Evolutionary conservation across 1,140 invertebrate genomes (phyloP).

Genomic region (Scaptodrosophila lebanonensis): DNA sequence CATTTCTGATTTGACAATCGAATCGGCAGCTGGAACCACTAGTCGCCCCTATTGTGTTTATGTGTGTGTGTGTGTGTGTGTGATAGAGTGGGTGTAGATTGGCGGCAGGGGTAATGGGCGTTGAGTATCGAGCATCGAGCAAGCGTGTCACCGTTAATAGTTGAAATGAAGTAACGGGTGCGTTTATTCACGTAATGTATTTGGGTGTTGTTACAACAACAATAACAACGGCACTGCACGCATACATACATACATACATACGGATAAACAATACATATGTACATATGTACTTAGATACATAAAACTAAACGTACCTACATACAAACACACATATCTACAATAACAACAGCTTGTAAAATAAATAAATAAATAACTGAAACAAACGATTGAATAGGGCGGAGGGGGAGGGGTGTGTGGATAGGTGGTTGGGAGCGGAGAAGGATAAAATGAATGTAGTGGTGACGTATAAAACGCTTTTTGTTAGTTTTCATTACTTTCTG

Average conservation of each 20-base stretch:
- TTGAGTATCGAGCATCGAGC: constrained; percentile 17
- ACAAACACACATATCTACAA: constrained; percentile 60
- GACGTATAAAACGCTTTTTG: constrained; percentile 68
- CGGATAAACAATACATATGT: background rate
- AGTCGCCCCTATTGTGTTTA: too few relatives aligned
- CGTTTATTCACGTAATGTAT: constrained; percentile 76
- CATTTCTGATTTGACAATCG: too few relatives aligned
- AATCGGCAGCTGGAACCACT: too few relatives aligned
- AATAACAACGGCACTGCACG: background rate
- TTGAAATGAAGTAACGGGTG: constrained; percentile 76
- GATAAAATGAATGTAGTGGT: constrained; percentile 6
- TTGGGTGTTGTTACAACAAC: constrained; percentile 66
- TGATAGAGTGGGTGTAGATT: constrained; percentile 6
- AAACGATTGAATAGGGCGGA: constrained; percentile 68
- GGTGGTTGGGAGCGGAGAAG: constrained; percentile 33
- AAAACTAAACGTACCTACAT: too few relatives aligned
- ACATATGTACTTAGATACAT: too few relatives aligned
- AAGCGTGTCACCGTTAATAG: constrained; percentile 74
- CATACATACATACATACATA: background rate
- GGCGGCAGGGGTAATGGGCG: background rate
- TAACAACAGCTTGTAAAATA: constrained; percentile 72
- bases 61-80: constrained; percentile 14
- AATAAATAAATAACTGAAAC: constrained; percentile 67
- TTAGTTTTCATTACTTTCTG: constrained; percentile 76
- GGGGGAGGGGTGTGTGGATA: constrained; percentile 62